These are phyloP conservation scores for silkworm (Bombyx mori) DNA, from an alignment of 1,140 invertebrate species.

Conservation along the genomic window ASM3026992v2 NC_085116.1:9667501-9668000, in stretches of 20 bases:
- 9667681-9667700: not conserved
- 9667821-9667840: constrained; percentile 99
- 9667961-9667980: too few species aligned
- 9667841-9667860: constrained; percentile 99
- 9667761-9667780: constrained; percentile 99
- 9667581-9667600: constrained; percentile 97
- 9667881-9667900: constrained; percentile 94
- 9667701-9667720: constrained; percentile 1
- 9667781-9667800: constrained; percentile 98
- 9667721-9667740: constrained; percentile 99
- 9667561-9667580: constrained; percentile 99
- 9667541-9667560: constrained; percentile 97
- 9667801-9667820: constrained; percentile 99
- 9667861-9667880: constrained; percentile 97
- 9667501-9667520: constrained; percentile 96
- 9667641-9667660: constrained; percentile 40
- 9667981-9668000: too few species aligned
- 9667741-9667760: constrained; percentile 98
- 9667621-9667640: constrained; percentile 99
- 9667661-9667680: not conserved
- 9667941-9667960: not conserved
- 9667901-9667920: constrained; percentile 97
- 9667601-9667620: constrained; percentile 97
- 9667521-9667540: constrained; percentile 98
- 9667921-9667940: constrained; percentile 97